Conservation (phyloP, 2,797 vertebrate genomes). For the Chelon labrosus region DNA sequence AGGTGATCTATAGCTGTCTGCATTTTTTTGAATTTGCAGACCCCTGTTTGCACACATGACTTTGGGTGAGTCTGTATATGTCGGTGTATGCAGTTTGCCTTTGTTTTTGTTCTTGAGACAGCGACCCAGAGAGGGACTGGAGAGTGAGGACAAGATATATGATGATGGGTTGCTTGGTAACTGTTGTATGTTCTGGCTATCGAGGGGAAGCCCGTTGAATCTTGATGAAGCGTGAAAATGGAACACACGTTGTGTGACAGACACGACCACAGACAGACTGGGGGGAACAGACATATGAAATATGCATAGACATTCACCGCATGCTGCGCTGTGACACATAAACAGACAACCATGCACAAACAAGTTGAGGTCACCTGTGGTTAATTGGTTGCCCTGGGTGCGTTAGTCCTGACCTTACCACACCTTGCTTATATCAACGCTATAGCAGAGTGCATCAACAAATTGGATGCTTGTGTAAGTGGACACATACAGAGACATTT, state of each 20-base stretch:
- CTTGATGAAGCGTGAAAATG: slow-evolving; percentile 48
- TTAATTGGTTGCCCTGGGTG: slow-evolving; percentile 37
- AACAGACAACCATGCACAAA: slow-evolving; percentile 9
- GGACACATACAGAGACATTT: neutral
- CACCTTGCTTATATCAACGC: slow-evolving; percentile 40
- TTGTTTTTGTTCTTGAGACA: slow-evolving; percentile 40
- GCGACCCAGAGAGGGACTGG: slow-evolving; percentile 1
- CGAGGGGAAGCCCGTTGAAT: slow-evolving; percentile 45
- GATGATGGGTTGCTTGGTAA: slow-evolving; percentile 69
- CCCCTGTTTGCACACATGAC: neutral
- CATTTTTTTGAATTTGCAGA: slow-evolving; percentile 9
- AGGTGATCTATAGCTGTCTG: slow-evolving; percentile 35
- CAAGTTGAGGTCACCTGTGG: slow-evolving; percentile 19
- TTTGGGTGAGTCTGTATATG: neutral
- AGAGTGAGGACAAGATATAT: slow-evolving; percentile 17
- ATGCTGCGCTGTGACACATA: slow-evolving; percentile 32
- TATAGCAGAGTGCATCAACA: slow-evolving; percentile 1
- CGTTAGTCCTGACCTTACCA: slow-evolving; percentile 30
- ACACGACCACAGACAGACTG: slow-evolving; percentile 15
- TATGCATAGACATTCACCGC: slow-evolving; percentile 65
- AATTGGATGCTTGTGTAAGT: neutral
- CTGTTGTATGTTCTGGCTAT: slow-evolving; percentile 46
- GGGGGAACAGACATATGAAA: slow-evolving; percentile 59
- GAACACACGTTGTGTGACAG: slow-evolving; percentile 37
- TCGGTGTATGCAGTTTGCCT: slow-evolving; percentile 30